Evolutionary conservation across 92 coral and sea anemone species (phyloP).

Genomic region (Pocillopora grandis): DNA sequence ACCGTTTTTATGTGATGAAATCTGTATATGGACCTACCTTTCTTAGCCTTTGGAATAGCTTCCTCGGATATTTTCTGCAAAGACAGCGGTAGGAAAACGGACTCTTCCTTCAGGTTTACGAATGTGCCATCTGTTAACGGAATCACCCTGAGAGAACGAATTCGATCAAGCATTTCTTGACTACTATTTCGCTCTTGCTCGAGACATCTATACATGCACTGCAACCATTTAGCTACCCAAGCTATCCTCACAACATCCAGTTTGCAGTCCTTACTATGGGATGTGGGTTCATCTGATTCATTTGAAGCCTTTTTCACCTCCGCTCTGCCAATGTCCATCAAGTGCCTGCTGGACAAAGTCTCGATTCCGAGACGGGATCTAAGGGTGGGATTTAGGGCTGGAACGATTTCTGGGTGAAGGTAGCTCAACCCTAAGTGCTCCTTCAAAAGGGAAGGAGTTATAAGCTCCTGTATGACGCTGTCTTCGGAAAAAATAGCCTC

Average conservation of each 20-base stretch:
- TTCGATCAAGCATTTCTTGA: conserved; percentile 67
- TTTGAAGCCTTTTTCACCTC: conserved; percentile 44
- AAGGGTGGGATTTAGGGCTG: conserved; percentile 77
- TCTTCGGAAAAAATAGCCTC: conserved; percentile 76
- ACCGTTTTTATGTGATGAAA: neutral
- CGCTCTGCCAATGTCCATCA: conserved; percentile 77
- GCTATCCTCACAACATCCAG: conserved; percentile 8
- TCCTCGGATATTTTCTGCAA: conserved; percentile 30
- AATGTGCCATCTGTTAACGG: conserved; percentile 72
- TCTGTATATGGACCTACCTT: neutral
- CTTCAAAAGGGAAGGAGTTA: conserved; percentile 62
- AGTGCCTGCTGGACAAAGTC: conserved; percentile 72
- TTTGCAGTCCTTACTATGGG: neutral
- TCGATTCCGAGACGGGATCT: conserved; percentile 77
- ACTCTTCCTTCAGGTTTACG: conserved; percentile 66
- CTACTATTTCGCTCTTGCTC: conserved; percentile 89
- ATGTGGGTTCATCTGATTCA: neutral
- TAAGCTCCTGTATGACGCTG: conserved; percentile 39
- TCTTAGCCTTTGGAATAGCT: conserved; percentile 26
- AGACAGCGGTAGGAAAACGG: conserved; percentile 82
- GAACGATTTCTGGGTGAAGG: conserved; percentile 66
- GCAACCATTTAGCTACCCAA: conserved; percentile 89
- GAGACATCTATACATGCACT: conserved; percentile 79
- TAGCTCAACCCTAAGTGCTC: conserved; percentile 74
- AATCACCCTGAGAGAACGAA: conserved; percentile 62